Percentiles rank a stretch among this genome's conserved stretches.
Conservation (phyloP, 2,797 vertebrate species). For the Rostrhamus sociabilis region DNA sequence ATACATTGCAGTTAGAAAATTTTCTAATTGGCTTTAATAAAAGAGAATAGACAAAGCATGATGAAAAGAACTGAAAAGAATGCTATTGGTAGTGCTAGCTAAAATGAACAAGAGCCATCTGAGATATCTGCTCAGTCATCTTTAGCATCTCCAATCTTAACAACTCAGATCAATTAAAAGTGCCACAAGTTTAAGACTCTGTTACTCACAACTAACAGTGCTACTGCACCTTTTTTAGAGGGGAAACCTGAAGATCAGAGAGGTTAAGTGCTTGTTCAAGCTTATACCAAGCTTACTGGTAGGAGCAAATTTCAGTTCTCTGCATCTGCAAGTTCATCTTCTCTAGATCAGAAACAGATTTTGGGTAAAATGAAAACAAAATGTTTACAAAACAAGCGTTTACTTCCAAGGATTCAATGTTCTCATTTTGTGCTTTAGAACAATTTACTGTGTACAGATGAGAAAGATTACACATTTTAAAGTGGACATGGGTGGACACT, state of each 20-base stretch:
- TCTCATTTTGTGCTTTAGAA: background rate
- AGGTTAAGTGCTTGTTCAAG: background rate
- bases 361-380: background rate
- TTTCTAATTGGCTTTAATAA: conserved; percentile 34
- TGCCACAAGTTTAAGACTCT: background rate
- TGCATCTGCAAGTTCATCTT: background rate
- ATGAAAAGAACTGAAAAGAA: conserved; percentile 21
- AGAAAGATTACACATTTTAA: background rate
- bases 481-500: background rate
- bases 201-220: background rate
- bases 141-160: background rate
- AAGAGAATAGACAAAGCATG: conserved; percentile 1
- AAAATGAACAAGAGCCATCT: background rate
- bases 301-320: background rate
- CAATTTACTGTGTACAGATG: background rate
- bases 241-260: background rate
- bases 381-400: background rate
- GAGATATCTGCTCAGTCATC: background rate
- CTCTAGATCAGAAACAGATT: background rate
- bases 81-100: background rate
- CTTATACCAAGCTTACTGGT: background rate
- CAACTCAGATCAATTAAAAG: background rate
- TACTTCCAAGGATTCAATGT: background rate
- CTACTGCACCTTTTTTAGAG: background rate
- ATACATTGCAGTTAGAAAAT: conserved; percentile 9